Base-by-base conservation (phyloP, 53 echinoderm and acorn worm species). In the Astropecten irregularis region DNA sequence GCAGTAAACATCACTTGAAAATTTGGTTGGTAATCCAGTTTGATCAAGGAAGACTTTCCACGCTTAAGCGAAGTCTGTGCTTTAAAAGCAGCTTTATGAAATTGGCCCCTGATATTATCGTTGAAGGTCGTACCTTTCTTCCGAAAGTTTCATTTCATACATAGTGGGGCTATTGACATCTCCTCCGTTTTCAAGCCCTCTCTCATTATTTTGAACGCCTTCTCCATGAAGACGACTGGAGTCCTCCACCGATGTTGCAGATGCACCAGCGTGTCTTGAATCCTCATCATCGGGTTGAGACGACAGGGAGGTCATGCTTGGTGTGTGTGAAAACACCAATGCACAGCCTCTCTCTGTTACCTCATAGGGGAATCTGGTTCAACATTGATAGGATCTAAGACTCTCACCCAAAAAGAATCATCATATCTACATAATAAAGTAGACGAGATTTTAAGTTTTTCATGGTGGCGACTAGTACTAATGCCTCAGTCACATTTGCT, bases 261-360 rank as follows among this genome's bases (percentile, higher is more conserved):
- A 16, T 48, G 30, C n/a, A 28, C n/a, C 48, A 3, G 68, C 4
- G 25, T 26, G 68, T 32, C 50, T 69, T 1, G 19, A 36, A 30
- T 64, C 69, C 28, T 61, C 57, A 26, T 62, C 42, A 10, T 71
- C 44, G 35, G 40, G 34, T 19, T 37, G 20, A 36, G 32, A 4
- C 29, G 40, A 21, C 44, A 35, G 16, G 40, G n/a, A n/a, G n/a
- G n/a, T n/a, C n/a, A n/a, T n/a, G n/a, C 7, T 23, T 28, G 14
- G 57, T 29, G 72, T 10, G 81, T 30, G 88, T 15, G 82, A 68
- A 40, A 95, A 92, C 19, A 65, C 88, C 6, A 95, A 56, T 16
- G 95, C 95, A 85, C 88, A 88, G 9, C 92, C 88, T 53, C 90
- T 85, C 46, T 92, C 83, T 54, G 92, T 95, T 15, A 90, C 92